Conservation (phyloP, 1,140 invertebrate species). For the Brachionus plicatilis region DNA sequence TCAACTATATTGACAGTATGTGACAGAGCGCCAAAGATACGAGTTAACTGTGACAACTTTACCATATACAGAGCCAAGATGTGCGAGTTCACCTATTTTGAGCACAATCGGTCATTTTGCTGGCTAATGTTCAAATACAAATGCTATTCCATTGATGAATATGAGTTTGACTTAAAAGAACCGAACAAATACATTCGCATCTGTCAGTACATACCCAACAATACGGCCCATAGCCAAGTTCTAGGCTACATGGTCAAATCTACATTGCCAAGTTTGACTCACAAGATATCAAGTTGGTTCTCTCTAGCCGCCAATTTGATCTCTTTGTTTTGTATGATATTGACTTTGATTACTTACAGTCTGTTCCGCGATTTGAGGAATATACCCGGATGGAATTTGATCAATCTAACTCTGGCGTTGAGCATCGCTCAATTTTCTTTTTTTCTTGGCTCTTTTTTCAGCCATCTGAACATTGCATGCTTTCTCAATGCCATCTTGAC, state of each 20-base stretch:
- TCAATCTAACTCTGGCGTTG: constrained; percentile 57
- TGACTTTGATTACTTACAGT: constrained; percentile 54
- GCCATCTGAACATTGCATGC: constrained; percentile 44
- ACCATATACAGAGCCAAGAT: neutral
- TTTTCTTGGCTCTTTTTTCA: constrained; percentile 49
- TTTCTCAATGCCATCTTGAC: constrained; percentile 54
- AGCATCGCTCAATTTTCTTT: constrained; percentile 58
- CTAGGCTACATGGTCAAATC: neutral
- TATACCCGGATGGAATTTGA: constrained; percentile 59
- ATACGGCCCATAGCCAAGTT: neutral
- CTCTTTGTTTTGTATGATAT: constrained; percentile 46
- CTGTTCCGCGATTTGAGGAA: constrained; percentile 58
- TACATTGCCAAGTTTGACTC: neutral
- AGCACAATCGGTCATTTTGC: neutral
- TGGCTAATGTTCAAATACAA: neutral
- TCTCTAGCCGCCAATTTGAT: constrained; percentile 41
- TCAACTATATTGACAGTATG: neutral
- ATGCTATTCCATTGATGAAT: constrained; percentile 37
- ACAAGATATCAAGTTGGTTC: neutral
- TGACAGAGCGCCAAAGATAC: constrained; percentile 28
- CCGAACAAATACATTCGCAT: constrained; percentile 26
- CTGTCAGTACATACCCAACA: constrained; percentile 1
- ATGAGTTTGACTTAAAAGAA: neutral
- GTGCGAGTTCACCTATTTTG: neutral
- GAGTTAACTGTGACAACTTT: constrained; percentile 27